phyloP scores from a whole-genome alignment of 2,888 invertebrate species.

The Eurois occulta region DNA sequence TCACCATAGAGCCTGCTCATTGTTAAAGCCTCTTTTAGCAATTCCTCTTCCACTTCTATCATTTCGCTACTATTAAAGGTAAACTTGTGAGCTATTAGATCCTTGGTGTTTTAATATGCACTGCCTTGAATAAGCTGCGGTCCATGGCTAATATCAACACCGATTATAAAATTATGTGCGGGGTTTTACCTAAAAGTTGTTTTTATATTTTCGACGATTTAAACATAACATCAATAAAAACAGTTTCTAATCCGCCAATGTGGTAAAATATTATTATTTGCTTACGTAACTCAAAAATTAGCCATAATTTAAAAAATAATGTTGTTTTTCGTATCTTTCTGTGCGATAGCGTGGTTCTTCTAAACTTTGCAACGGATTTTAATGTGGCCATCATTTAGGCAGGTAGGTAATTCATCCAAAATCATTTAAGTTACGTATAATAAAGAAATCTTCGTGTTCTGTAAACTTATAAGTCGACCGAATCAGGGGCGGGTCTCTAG shows the following conservation, averaged over 20 bases:
- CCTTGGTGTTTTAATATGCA: neutral
- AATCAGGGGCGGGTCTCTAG: neutral
- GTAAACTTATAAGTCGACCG: too few species aligned
- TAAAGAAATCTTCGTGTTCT: neutral
- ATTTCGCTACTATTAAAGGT: too few species aligned
- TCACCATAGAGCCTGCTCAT: neutral
- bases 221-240: slow-evolving; percentile 15
- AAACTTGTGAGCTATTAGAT: neutral
- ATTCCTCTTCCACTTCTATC: neutral
- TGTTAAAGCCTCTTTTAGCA: neutral
- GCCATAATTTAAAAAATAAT: too few species aligned
- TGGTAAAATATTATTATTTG: neutral
- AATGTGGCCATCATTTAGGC: neutral
- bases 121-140: neutral
- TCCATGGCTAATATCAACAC: neutral
- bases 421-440: too few species aligned
- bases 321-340: neutral
- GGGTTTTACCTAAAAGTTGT: slow-evolving; percentile 15
- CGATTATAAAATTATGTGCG: neutral
- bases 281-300: neutral
- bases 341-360: neutral
- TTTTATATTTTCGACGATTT: neutral
- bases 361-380: neutral
- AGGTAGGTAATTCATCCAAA: neutral
- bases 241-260: slow-evolving; percentile 21